Percentiles rank a stretch among this genome's conserved stretches.
Evolutionary conservation across 2,888 invertebrate genomes (phyloP).

Genomic region (Orthosia gracilis): DNA sequence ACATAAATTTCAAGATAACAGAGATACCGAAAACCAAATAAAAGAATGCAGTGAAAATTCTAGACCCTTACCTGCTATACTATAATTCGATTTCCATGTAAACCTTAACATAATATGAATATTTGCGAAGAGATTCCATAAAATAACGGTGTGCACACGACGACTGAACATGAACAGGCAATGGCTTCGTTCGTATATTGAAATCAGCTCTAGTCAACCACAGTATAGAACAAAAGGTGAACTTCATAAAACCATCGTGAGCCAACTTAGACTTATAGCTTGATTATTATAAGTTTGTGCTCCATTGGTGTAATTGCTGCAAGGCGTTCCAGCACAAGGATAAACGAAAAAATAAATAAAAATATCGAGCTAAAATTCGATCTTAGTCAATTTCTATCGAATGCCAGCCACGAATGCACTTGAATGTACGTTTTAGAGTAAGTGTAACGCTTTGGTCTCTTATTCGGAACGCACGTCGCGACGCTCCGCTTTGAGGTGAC

Average conservation of each 20-base stretch:
- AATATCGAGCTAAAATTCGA: too few species aligned
- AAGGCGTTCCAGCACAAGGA: too few species aligned
- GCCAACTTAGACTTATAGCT: too few species aligned
- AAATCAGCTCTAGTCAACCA: conserved; percentile 62
- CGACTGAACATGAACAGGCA: conserved; percentile 66
- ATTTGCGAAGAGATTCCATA: conserved; percentile 65
- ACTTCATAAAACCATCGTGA: too few species aligned
- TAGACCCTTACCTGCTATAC: conserved; percentile 10
- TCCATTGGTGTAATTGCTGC: too few species aligned
- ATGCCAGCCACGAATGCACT: neutral
- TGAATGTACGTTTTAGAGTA: too few species aligned
- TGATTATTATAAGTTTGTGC: too few species aligned
- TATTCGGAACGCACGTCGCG: too few species aligned
- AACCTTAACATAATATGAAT: conserved; percentile 59
- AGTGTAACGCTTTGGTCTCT: too few species aligned
- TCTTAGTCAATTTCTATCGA: neutral
- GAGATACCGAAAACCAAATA: neutral
- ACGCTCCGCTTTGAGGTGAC: too few species aligned
- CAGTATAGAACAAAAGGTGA: conserved; percentile 6
- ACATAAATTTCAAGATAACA: neutral
- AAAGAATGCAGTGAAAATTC: neutral
- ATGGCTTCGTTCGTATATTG: conserved; percentile 76
- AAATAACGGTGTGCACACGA: conserved; percentile 73
- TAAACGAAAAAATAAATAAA: too few species aligned
- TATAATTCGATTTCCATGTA: conserved; percentile 39